A percentile compares a stretch with the other conserved stretches of the same genome.
Evolutionary conservation across 2,113 vertebrate species (phyloP).

Genomic region (Pogonocichla stellata): DNA sequence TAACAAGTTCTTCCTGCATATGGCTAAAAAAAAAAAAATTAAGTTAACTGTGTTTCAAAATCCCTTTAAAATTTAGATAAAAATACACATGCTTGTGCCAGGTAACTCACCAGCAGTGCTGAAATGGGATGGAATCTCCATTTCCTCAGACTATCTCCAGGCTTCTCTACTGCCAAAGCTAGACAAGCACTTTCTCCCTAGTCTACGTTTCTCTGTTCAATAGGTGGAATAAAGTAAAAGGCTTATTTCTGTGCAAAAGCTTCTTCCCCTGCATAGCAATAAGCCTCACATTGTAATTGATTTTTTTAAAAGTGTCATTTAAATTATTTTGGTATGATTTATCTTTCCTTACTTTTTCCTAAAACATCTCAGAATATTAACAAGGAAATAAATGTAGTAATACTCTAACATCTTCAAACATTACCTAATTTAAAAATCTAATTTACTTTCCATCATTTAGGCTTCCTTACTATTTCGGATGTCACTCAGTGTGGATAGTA

Average conservation of each 20-base stretch:
- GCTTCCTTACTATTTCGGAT: background rate
- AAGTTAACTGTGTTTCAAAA: background rate
- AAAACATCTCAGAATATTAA: conserved; percentile 44
- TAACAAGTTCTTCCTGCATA: background rate
- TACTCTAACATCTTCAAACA: conserved; percentile 36
- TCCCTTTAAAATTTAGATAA: background rate
- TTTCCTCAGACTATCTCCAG: background rate
- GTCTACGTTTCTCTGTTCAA: background rate
- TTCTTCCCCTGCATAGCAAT: background rate
- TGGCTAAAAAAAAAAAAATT: background rate
- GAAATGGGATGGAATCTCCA: background rate
- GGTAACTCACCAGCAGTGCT: background rate
- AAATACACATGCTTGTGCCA: background rate
- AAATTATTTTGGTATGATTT: conserved; percentile 44
- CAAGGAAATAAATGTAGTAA: conserved; percentile 35
- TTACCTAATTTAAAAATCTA: conserved; percentile 42
- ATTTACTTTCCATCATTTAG: conserved; percentile 39
- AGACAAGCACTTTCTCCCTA: background rate
- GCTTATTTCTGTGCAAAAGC: background rate
- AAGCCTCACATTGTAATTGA: background rate
- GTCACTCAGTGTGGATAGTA: conserved; percentile 17
- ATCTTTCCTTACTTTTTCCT: conserved; percentile 18
- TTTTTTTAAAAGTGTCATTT: background rate
- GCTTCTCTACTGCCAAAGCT: background rate
- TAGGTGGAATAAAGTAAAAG: background rate